Evolutionary conservation across 2,888 invertebrate species (phyloP), one percentile per base, ranked within the genome.

Genomic region (Aleiodes leptofemur): DNA sequence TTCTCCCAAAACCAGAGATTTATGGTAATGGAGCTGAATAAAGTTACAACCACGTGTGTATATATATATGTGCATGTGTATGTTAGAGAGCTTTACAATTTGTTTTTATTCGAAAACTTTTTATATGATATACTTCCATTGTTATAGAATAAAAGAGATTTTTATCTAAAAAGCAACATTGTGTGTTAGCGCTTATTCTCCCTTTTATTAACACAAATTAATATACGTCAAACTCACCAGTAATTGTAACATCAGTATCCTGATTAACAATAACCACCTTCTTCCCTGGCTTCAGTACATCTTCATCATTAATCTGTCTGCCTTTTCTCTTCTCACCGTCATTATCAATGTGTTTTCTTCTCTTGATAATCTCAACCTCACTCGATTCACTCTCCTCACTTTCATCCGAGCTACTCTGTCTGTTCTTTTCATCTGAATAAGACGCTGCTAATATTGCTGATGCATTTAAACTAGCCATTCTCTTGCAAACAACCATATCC

Each of bases 381-480:
- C 53, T 53, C 8, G 89, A 89, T 23, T 83, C 83, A 79, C 84
- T 89, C n/a, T 91, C 92, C 55, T 91, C 92, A 66, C 93, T 92
- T 73, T 90, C 90, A 68, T 86, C 85, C 48, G 85, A 83, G 0
- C 92, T 91, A 51, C 92, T 92, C 69, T 92, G 91, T 43, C 90
- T 89, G 83, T 89, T 86, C 85, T 94, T 96, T 87, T 96, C 96
- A 56, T 91, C 90, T 2, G 92, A 92, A 84, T 97, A 97, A 80
- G 96, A 96, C 23, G 97, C 97, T 0, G 96, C 96, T 80, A 97
- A 91, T 84, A 97, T 97, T 23, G 97, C 97, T 50, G 95, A 95
- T 13, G 97, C 97, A 88, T 97, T 97, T 43, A 97, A 90, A 86
- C 96, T 96, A 23, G 97, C 97, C 96, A 97, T 96, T 43, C 97